A percentile compares a stretch with the other conserved stretches of the same genome.
These are phyloP conservation scores for Sylvilagus bachmani DNA, from an alignment of 2,113 vertebrate species.

Conservation along the genomic window DNA sequence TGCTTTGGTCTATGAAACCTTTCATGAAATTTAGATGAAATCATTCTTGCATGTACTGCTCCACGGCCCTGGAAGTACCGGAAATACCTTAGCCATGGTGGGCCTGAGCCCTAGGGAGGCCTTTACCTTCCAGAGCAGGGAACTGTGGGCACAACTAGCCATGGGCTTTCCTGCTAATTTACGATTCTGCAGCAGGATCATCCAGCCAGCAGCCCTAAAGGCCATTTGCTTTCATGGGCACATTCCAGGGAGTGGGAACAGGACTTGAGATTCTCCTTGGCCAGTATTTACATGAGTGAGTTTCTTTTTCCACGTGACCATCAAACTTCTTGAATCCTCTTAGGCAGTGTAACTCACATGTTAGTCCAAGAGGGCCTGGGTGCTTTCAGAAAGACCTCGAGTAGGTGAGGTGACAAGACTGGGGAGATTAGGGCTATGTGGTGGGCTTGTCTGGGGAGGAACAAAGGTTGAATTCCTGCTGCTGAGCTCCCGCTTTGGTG, in stretches of 20 bases:
- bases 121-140: neutral
- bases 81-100: neutral
- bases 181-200: neutral
- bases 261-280: neutral
- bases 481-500: conserved; percentile 26
- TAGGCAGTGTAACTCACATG: neutral
- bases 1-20: conserved; percentile 69
- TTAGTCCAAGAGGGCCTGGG: neutral
- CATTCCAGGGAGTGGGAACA: neutral
- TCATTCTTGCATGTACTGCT: conserved; percentile 57
- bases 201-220: neutral
- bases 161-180: neutral
- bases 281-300: conserved; percentile 14
- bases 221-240: neutral
- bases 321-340: neutral
- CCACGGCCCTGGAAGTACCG: neutral
- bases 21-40: conserved; percentile 66
- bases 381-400: conserved; percentile 24
- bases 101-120: neutral
- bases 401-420: neutral
- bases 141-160: conserved; percentile 2
- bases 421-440: conserved; percentile 25
- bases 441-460: neutral
- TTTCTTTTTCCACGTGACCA: neutral
- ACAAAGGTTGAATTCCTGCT: conserved; percentile 68